A percentile compares a stretch with the other conserved stretches of the same genome.
Evolutionary conservation across 1,140 invertebrate species (phyloP).

Genomic region (Ruditapes philippinarum): DNA sequence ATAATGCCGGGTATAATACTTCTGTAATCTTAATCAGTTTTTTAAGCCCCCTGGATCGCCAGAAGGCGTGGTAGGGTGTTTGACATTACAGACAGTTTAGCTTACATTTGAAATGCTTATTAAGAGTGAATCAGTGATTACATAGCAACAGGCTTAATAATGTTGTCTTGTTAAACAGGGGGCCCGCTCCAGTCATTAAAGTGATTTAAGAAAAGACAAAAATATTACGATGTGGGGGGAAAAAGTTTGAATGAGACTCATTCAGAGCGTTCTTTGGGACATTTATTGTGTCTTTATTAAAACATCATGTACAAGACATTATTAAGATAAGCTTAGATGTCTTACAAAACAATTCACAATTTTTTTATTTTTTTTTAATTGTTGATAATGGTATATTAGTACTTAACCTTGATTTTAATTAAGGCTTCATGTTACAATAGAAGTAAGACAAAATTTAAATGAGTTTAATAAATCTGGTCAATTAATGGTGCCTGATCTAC

Average conservation of each 20-base stretch:
- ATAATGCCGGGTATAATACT: conserved; percentile 36
- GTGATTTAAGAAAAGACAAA: neutral
- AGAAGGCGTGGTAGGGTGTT: conserved; percentile 56
- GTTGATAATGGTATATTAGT: too few relatives aligned
- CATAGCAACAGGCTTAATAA: conserved; percentile 48
- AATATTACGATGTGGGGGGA: neutral
- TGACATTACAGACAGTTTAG: conserved; percentile 24
- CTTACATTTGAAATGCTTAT: conserved; percentile 14
- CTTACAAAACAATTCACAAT: too few relatives aligned
- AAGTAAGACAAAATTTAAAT: too few relatives aligned
- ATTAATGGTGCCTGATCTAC: too few relatives aligned
- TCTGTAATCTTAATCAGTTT: conserved; percentile 56
- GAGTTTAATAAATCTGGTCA: too few relatives aligned
- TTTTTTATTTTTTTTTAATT: too few relatives aligned
- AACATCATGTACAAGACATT: too few relatives aligned
- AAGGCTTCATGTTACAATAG: too few relatives aligned
- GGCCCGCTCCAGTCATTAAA: neutral
- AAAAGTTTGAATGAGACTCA: neutral
- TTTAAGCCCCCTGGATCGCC: conserved; percentile 55
- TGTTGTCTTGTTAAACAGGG: neutral
- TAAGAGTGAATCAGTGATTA: conserved; percentile 37
- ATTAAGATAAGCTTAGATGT: too few relatives aligned
- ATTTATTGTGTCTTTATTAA: too few relatives aligned
- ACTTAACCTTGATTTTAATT: too few relatives aligned
- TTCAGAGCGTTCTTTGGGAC: too few relatives aligned